These are phyloP conservation scores for Sarcophaga bullata DNA, from an alignment of 1,140 invertebrate species.

Conservation along the genomic window DNA sequence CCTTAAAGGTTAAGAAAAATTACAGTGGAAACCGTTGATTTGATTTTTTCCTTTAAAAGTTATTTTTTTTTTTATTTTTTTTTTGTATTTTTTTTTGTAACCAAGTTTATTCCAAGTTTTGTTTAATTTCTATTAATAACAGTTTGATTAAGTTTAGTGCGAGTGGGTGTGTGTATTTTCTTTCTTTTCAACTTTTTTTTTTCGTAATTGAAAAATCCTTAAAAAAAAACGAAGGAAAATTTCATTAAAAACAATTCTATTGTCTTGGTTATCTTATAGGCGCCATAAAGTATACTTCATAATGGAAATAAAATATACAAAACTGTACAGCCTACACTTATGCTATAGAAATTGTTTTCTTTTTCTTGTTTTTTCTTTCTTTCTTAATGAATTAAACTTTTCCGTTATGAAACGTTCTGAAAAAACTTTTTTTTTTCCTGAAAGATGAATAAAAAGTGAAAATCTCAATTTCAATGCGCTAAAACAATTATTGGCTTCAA, in stretches of 20 bases:
- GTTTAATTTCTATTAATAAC: constrained; percentile 6
- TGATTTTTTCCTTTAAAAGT: background rate
- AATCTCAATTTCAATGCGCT: background rate
- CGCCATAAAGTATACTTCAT: background rate
- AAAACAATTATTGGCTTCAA: constrained; percentile 16
- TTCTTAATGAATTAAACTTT: constrained; percentile 7
- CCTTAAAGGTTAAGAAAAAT: background rate
- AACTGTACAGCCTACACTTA: too few relatives aligned
- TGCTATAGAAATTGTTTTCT: too few relatives aligned
- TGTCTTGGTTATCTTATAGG: background rate
- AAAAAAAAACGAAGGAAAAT: background rate
- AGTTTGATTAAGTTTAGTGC: background rate
- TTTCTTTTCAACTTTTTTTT: background rate
- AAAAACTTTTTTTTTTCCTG: background rate
- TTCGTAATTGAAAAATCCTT: background rate
- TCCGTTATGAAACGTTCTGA: background rate
- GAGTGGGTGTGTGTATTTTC: background rate
- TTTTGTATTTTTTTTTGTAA: background rate
- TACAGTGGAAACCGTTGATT: background rate
- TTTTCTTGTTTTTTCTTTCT: background rate
- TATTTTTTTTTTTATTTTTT: too few relatives aligned
- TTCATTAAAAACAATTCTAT: background rate
- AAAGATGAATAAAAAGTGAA: background rate
- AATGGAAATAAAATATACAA: background rate
- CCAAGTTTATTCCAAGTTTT: background rate